Conservation (phyloP, 2,797 vertebrate genomes). For the Danio albolineatus region DNA sequence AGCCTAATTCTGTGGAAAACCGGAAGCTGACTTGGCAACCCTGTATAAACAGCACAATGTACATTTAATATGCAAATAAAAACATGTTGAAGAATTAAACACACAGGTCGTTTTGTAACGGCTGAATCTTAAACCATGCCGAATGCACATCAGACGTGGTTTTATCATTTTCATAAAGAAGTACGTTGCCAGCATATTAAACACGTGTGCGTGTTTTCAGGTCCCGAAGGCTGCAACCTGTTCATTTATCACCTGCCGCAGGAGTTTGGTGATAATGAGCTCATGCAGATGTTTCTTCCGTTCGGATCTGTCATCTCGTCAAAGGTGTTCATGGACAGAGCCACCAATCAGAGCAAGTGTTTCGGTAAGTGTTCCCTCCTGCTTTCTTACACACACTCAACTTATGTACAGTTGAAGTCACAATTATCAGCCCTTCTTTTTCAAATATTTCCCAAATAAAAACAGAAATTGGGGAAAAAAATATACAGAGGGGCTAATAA, state of each 20-base stretch:
- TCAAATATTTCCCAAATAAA: too few relatives aligned
- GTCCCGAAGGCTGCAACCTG: constrained; percentile 90
- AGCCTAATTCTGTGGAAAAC: too few relatives aligned
- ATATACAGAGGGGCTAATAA: too few relatives aligned
- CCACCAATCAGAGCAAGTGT: constrained; percentile 92
- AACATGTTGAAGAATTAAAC: too few relatives aligned
- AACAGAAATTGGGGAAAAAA: too few relatives aligned
- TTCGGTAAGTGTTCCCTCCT: constrained; percentile 80
- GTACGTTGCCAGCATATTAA: background rate
- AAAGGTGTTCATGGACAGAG: constrained; percentile 91
- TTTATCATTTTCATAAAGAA: background rate
- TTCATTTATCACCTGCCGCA: constrained; percentile 93
- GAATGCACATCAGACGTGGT: background rate
- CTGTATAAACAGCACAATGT: too few relatives aligned
- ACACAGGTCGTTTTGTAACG: too few relatives aligned
- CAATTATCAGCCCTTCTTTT: too few relatives aligned
- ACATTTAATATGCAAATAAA: too few relatives aligned
- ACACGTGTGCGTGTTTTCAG: constrained; percentile 68
- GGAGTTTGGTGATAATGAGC: constrained; percentile 89
- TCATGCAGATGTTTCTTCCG: constrained; percentile 91
- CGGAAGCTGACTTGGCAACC: too few relatives aligned
- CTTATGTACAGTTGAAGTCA: too few relatives aligned
- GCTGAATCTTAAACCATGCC: too few relatives aligned
- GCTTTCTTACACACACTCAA: background rate
- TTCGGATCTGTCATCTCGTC: constrained; percentile 90